phyloP scores from a whole-genome alignment of 2,797 vertebrate species.

The Xerus rutilus region DNA sequence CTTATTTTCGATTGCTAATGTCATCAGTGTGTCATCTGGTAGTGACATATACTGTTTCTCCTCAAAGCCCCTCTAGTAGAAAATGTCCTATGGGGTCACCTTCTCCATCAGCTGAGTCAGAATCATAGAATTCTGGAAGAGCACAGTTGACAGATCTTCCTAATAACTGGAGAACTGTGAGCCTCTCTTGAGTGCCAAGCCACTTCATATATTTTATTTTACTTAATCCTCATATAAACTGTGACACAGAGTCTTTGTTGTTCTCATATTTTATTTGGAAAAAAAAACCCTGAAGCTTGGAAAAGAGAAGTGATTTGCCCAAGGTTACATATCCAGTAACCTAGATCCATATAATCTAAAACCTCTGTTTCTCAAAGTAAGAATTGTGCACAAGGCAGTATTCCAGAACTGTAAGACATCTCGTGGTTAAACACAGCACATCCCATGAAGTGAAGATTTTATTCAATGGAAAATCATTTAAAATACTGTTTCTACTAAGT shows the following conservation, averaged over 20 bases:
- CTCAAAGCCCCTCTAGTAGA: slow-evolving; percentile 56
- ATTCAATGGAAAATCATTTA: not conserved
- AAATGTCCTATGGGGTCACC: slow-evolving; percentile 58
- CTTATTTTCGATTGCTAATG: slow-evolving; percentile 26
- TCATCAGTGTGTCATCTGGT: slow-evolving; percentile 44
- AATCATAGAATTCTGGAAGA: slow-evolving; percentile 38
- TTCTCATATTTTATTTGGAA: slow-evolving; percentile 4
- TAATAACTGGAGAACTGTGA: not conserved
- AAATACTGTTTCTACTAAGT: slow-evolving; percentile 1
- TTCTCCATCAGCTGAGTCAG: slow-evolving; percentile 50
- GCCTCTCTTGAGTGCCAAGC: not conserved
- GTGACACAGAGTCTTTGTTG: not conserved
- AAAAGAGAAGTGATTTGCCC: not conserved
- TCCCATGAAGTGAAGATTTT: not conserved
- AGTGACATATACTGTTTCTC: not conserved
- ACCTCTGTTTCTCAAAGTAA: not conserved
- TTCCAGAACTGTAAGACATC: not conserved
- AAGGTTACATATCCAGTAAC: not conserved
- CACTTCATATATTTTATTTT: slow-evolving; percentile 9
- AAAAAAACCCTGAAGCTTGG: not conserved
- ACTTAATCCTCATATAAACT: not conserved
- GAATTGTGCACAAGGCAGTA: not conserved
- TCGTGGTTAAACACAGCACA: not conserved
- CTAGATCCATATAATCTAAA: not conserved
- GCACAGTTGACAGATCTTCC: slow-evolving; percentile 42